Conservation (phyloP, 2,888 invertebrate genomes). For the Hesperia comma region DNA sequence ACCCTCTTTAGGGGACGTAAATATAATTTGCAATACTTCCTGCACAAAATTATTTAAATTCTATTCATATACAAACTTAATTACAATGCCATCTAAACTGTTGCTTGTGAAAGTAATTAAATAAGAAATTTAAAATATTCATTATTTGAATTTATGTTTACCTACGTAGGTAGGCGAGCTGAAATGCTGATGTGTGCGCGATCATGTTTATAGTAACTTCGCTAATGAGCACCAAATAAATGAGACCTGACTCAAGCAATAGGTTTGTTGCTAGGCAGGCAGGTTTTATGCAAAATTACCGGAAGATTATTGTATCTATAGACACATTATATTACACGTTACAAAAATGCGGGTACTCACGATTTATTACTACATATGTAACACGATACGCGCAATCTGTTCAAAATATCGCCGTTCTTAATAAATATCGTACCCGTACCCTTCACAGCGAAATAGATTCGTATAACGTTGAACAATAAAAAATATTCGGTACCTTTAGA, state of each 20-base stretch:
- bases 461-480: background rate
- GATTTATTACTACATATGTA: background rate
- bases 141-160: background rate
- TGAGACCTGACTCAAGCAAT: too few species aligned
- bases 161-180: too few species aligned
- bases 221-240: too few species aligned
- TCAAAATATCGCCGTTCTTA: too few species aligned
- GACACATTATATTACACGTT: too few species aligned
- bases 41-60: background rate
- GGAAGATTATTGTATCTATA: too few species aligned
- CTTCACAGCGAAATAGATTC: background rate
- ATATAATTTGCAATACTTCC: slow-evolving; percentile 8
- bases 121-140: background rate
- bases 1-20: slow-evolving; percentile 10
- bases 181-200: too few species aligned
- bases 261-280: too few species aligned
- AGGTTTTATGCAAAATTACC: too few species aligned
- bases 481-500: slow-evolving; percentile 5
- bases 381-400: background rate
- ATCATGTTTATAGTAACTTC: too few species aligned
- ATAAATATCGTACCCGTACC: background rate
- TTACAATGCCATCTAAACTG: background rate
- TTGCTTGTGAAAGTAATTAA: slow-evolving; percentile 7
- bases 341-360: too few species aligned
- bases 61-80: background rate